A percentile compares a stretch with the other conserved stretches of the same genome.
Conservation (phyloP, 2,113 vertebrate species). For the Cottus gobio region DNA sequence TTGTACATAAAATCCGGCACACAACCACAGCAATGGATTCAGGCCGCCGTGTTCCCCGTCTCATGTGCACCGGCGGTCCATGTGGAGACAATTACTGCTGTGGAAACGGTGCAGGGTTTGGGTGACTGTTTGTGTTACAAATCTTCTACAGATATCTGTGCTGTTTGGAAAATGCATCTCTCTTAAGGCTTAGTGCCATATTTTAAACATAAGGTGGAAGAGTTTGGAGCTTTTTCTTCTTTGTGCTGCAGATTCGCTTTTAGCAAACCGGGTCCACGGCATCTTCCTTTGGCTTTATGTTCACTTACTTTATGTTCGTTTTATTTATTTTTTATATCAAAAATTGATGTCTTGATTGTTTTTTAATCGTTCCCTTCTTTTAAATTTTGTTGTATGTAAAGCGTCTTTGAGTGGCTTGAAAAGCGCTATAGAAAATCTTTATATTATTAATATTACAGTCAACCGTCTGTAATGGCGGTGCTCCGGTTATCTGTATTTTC, state of each 20-base stretch:
- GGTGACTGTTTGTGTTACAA: constrained; percentile 17
- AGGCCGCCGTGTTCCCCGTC: constrained; percentile 10
- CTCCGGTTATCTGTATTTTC: not conserved
- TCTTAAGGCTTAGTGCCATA: not conserved
- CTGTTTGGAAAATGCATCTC: not conserved
- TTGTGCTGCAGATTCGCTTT: constrained; percentile 23
- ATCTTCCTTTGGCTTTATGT: constrained; percentile 11
- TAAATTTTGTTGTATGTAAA: too few relatives aligned
- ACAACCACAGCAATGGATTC: not conserved
- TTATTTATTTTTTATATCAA: too few relatives aligned
- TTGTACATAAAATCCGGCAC: constrained; percentile 19
- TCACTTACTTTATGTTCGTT: too few relatives aligned
- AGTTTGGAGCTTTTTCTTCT: constrained; percentile 4
- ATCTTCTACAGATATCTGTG: constrained; percentile 15
- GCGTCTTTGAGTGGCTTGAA: too few relatives aligned
- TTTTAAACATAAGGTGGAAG: constrained; percentile 14
- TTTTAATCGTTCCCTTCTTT: too few relatives aligned
- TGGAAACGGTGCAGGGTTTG: constrained; percentile 5
- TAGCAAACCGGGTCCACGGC: constrained; percentile 3
- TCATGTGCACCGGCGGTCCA: not conserved
- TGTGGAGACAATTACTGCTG: constrained; percentile 38
- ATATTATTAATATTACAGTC: too few relatives aligned
- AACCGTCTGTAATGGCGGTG: not conserved
- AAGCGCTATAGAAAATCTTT: too few relatives aligned
- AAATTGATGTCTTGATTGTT: too few relatives aligned